Evolutionary conservation across 2,113 vertebrate genomes (phyloP), one percentile per base, ranked within the genome.

Genomic region (Ictidomys tridecemlineatus): DNA sequence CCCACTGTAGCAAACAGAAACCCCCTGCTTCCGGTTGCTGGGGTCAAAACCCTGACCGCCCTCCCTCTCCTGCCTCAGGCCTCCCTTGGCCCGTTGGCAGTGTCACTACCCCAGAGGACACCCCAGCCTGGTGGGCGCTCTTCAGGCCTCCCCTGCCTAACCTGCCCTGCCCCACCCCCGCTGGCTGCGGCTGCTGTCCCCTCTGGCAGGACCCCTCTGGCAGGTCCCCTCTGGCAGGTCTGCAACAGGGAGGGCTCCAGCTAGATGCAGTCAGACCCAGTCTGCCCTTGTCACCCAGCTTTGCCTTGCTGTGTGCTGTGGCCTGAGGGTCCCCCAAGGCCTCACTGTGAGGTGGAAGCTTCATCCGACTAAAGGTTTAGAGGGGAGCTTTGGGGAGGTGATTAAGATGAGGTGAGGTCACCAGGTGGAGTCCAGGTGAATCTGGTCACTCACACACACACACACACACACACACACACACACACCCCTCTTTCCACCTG

Each of bases 121-220:
- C 30, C 63, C 3, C 9, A 42, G 17, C 39, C 72, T 70, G n/a
- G 69, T 26, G 26, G 58, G 51, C 37, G 17, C 37, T n/a, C 34
- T 67, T 69, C 22, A 0, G 2, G 9, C 45, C 4, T 70, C 34
- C 5, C 17, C 26, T 0, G 4, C 53, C 45, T 13, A 18, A 0
- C 42, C 10, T 22, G 30, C 67, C 24, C 1, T 1, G 74, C 74
- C 30, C 24, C 39, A 22, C 37, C 58, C 24, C 32, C 34, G 11
- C 77, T 2, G 10, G 10, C 9, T 61, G 72, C 8, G 4, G 17
- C 13, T 1, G 22, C 70, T 8, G 51, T 30, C 22, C 42, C 48
- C 39, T 24, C 48, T 48, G 17, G 1, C 8, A 18, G n/a, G 67
- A 13, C 79, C 34, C 30, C 39, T 24, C 65, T 48, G 17, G 4